phyloP scores from a whole-genome alignment of 2,888 invertebrate genomes.

The Hypomecis punctinalis region DNA sequence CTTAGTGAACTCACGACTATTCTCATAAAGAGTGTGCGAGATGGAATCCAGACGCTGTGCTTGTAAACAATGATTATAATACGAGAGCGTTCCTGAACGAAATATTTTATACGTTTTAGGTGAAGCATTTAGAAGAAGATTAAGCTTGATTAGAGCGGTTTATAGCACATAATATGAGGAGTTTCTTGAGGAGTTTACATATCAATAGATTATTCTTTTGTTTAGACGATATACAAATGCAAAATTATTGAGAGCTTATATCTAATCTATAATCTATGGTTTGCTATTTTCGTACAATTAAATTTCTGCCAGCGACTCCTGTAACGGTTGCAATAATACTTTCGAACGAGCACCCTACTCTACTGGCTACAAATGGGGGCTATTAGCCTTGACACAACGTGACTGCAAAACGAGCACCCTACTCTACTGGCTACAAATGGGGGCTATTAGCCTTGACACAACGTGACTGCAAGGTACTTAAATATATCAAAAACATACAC shows the following conservation, averaged over 20 bases:
- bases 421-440: neutral
- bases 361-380: neutral
- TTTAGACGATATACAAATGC: no score
- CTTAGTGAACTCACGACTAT: constrained; percentile 14
- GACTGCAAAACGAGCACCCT: neutral
- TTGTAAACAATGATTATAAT: constrained; percentile 25
- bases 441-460: neutral
- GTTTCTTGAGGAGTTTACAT: no score
- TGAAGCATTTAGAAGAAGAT: neutral
- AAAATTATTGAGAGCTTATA: no score
- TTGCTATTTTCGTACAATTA: no score
- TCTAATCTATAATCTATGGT: no score
- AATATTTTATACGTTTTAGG: neutral
- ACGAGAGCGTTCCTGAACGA: neutral
- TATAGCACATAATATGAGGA: neutral
- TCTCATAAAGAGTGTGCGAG: constrained; percentile 17
- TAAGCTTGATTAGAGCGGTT: neutral
- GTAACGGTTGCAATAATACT: no score
- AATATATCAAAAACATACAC: neutral
- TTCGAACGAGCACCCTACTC: no score
- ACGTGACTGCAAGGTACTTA: neutral
- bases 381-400: neutral
- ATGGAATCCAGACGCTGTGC: constrained; percentile 26
- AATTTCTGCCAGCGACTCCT: no score
- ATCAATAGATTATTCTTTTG: no score